A percentile compares a stretch with the other conserved stretches of the same genome.
Conservation (phyloP, 1,140 invertebrate genomes). For the Leptopilina boulardi region DNA sequence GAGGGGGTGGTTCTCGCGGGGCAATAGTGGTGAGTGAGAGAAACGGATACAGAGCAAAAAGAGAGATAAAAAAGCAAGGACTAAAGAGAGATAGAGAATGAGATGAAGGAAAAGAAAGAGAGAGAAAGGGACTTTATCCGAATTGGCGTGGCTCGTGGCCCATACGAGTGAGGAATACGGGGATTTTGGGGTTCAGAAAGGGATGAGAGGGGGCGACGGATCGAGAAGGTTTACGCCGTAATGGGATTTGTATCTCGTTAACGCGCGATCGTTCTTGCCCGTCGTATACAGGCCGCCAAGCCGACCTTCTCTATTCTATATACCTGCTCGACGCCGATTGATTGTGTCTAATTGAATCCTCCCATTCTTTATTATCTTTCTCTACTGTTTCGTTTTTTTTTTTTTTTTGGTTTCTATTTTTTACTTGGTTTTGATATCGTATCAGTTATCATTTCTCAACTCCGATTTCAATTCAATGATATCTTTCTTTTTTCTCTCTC, state of each 20-base stretch:
- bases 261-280: conserved; percentile 75
- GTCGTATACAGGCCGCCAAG: conserved; percentile 67
- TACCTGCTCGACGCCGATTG: conserved; percentile 64
- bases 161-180: conserved; percentile 53
- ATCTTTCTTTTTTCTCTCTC: neutral
- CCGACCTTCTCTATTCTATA: conserved; percentile 55
- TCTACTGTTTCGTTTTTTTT: conserved; percentile 43
- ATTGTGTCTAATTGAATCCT: conserved; percentile 71
- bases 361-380: conserved; percentile 45
- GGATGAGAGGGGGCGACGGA: conserved; percentile 66
- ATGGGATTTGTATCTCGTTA: conserved; percentile 78
- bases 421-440: conserved; percentile 2
- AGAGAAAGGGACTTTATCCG: conserved; percentile 68
- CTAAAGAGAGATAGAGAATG: conserved; percentile 48
- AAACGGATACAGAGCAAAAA: conserved; percentile 43
- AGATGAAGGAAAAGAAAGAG: conserved; percentile 43
- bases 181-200: conserved; percentile 39
- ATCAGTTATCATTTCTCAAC: conserved; percentile 27
- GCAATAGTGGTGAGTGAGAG: conserved; percentile 33
- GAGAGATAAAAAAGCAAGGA: conserved; percentile 44
- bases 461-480: conserved; percentile 25
- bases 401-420: conserved; percentile 31
- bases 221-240: conserved; percentile 75
- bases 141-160: conserved; percentile 73
- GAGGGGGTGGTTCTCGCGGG: conserved; percentile 43